Base-by-base conservation (phyloP, 2,888 invertebrate genomes). In the Scelioninae gen. 1 region DNA sequence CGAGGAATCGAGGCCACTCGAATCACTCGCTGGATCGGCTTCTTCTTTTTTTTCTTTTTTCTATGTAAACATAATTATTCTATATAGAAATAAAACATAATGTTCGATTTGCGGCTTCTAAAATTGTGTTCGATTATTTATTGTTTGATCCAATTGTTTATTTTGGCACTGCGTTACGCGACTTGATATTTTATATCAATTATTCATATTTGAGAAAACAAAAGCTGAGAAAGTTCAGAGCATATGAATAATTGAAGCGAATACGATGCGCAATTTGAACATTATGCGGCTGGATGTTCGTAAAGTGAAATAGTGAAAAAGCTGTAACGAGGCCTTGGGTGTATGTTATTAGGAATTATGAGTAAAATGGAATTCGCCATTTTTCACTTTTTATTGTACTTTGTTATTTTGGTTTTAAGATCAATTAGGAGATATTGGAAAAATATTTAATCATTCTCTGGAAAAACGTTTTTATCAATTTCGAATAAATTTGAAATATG, bases 1-100 rank as follows among this genome's bases (percentile, higher is more conserved):
- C 76, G 66, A 82, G 72, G 76, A 83, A 83, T 83, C 79, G 83
- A 83, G 83, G 83, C 58, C 82, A 82, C 69, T 78, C 68, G 58
- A 77, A 68, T 32, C 77, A 68, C 65, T 68, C 56, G 56, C 13
- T 69, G 82, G 38, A 75, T 75, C 83, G 74, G 51, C 32, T 53
- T 23, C 32, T 23, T 53, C 31, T n/a, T 47, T 47, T 58, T 69
- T 58, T 49, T 31, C 29, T 66, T 32, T 51, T 15, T 69, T 38
- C 68, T 65, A 56, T 58, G 23, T 43, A 38, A 49, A 49, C 55
- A 55, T 75, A 75, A 75, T 75, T 75, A 40, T 49, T 15, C 65
- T 16, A 63, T n/a, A n/a, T 47, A 38, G 40, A 47, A 65, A 72
- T 72, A 72, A 62, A 72, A 62, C 62, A 43, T n/a, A 32, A 49